These are phyloP conservation scores for Enteromius treurensis DNA, from an alignment of 2,797 vertebrate genomes.

Conservation along the genomic window DNA sequence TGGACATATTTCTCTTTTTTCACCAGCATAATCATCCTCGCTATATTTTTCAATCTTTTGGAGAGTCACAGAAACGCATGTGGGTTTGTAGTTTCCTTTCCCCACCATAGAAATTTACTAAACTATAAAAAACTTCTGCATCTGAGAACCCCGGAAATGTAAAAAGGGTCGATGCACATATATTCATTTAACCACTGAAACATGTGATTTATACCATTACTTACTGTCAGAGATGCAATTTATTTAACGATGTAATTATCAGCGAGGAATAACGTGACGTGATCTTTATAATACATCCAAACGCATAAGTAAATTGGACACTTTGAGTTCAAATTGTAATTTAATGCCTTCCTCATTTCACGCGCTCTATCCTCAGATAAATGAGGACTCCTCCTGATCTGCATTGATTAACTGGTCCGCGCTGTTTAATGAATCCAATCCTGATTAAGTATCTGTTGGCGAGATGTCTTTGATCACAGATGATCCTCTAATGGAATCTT, in stretches of 20 bases:
- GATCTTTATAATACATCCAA: constrained; percentile 37
- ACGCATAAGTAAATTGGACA: constrained; percentile 48
- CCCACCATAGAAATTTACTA: not conserved
- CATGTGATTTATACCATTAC: constrained; percentile 33
- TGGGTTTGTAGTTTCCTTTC: not conserved
- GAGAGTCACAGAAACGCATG: not conserved
- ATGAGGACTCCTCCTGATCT: constrained; percentile 42
- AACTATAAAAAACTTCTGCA: not conserved
- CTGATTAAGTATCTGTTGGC: constrained; percentile 48
- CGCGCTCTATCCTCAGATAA: constrained; percentile 38
- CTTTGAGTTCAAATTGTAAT: constrained; percentile 48
- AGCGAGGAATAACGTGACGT: constrained; percentile 38
- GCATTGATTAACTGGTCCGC: constrained; percentile 42
- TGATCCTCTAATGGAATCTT: constrained; percentile 49
- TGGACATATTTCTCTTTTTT: not conserved
- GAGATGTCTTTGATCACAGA: constrained; percentile 49
- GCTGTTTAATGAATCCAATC: constrained; percentile 48
- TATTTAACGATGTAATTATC: constrained; percentile 51
- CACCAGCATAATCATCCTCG: not conserved
- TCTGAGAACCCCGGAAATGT: not conserved
- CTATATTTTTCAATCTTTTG: not conserved
- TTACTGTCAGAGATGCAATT: constrained; percentile 43
- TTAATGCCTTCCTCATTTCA: constrained; percentile 51
- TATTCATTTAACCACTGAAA: constrained; percentile 31
- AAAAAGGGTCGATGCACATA: not conserved